A percentile compares a stretch with the other conserved stretches of the same genome.
phyloP scores from a whole-genome alignment of 2,797 vertebrate genomes.

The Nannoperca obscura region DNA sequence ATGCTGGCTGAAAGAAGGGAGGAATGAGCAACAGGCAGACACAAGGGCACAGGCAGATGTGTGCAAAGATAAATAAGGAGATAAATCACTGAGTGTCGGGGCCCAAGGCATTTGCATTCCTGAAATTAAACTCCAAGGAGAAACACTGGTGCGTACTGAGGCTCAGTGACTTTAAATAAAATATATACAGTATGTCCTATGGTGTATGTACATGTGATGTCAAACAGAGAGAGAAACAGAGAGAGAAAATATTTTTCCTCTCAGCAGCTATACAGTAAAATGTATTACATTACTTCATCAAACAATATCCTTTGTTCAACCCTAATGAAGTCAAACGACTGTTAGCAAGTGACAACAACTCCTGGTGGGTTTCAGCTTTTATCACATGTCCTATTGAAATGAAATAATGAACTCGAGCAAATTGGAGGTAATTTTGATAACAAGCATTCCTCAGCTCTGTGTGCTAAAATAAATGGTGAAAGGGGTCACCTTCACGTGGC shows the following conservation, averaged over 20 bases:
- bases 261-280: conserved; percentile 37
- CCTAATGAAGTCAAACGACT: conserved; percentile 50
- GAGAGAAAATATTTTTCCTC: conserved; percentile 40
- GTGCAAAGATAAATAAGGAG: conserved; percentile 88
- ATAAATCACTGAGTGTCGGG: conserved; percentile 87
- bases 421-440: conserved; percentile 66
- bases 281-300: conserved; percentile 52
- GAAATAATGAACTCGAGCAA: conserved; percentile 51
- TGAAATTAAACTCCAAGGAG: conserved; percentile 86
- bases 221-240: conserved; percentile 23
- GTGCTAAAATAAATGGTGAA: conserved; percentile 59
- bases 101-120: conserved; percentile 87
- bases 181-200: conserved; percentile 46
- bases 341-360: conserved; percentile 49
- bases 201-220: conserved; percentile 39
- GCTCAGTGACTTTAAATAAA: conserved; percentile 74
- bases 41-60: conserved; percentile 88
- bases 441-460: conserved; percentile 43
- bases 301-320: conserved; percentile 28
- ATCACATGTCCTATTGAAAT: conserved; percentile 45
- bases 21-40: conserved; percentile 87
- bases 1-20: conserved; percentile 72
- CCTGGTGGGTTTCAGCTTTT: conserved; percentile 45
- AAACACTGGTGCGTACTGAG: conserved; percentile 71
- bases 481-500: conserved; percentile 72